Evolutionary conservation across 2,113 vertebrate genomes (phyloP).

Genomic region (Harpagus bidentatus): DNA sequence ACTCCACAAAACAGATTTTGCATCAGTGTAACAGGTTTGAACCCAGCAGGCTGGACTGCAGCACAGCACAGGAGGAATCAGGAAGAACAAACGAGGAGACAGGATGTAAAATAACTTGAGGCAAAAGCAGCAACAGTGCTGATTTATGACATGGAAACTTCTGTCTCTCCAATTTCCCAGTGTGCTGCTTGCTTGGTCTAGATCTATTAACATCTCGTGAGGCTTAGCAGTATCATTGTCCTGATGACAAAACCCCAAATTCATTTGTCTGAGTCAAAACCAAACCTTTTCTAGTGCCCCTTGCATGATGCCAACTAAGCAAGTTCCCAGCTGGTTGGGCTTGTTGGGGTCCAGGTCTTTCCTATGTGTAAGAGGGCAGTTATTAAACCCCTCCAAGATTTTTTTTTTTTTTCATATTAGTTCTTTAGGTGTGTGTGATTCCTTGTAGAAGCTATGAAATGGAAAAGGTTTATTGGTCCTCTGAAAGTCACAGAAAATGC

Average conservation of each 20-base stretch:
- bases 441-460: background rate
- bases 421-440: background rate
- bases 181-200: background rate
- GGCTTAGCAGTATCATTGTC: background rate
- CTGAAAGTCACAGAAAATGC: background rate
- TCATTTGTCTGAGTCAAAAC: background rate
- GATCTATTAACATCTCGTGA: rapidly evolving
- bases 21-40: background rate
- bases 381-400: background rate
- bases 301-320: rapidly evolving
- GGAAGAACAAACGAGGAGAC: background rate
- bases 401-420: background rate
- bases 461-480: background rate
- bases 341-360: background rate
- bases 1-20: background rate
- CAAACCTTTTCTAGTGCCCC: background rate
- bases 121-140: background rate
- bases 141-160: background rate
- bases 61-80: background rate
- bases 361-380: background rate
- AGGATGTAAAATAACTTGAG: background rate
- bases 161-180: background rate
- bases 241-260: background rate
- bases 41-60: background rate
- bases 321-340: background rate